These are phyloP conservation scores for Eremobia ochroleuca DNA, from an alignment of 2,888 invertebrate genomes.

Conservation along the genomic window DNA sequence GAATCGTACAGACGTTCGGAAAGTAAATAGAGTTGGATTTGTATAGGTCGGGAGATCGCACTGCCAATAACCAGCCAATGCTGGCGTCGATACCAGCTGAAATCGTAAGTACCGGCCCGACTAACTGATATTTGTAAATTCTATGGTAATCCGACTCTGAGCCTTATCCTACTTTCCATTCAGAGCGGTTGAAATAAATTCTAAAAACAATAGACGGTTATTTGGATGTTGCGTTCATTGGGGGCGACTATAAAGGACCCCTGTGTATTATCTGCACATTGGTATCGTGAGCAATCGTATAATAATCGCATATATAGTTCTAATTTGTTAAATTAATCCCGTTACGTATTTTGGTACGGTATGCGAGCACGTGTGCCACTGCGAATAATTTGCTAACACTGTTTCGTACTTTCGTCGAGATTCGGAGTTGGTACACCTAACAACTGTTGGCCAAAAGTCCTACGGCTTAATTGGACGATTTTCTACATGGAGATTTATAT, in stretches of 20 bases:
- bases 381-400: slow-evolving; percentile 72
- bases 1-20: slow-evolving; percentile 69
- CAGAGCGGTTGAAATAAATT: slow-evolving; percentile 61
- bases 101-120: slow-evolving; percentile 55
- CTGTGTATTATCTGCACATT: slow-evolving; percentile 48
- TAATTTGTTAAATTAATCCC: slow-evolving; percentile 58
- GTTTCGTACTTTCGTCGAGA: slow-evolving; percentile 72
- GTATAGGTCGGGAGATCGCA: slow-evolving; percentile 72
- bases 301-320: slow-evolving; percentile 55
- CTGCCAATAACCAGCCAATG: slow-evolving; percentile 68
- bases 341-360: slow-evolving; percentile 49
- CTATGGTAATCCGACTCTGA: slow-evolving; percentile 58
- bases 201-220: slow-evolving; percentile 63
- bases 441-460: slow-evolving; percentile 70
- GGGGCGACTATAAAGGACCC: slow-evolving; percentile 36
- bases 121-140: slow-evolving; percentile 64
- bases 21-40: slow-evolving; percentile 76
- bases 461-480: slow-evolving; percentile 61
- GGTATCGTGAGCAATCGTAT: slow-evolving; percentile 48
- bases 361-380: slow-evolving; percentile 48
- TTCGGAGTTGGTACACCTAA: slow-evolving; percentile 68
- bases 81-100: slow-evolving; percentile 48
- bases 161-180: slow-evolving; percentile 57
- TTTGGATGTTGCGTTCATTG: slow-evolving; percentile 48
- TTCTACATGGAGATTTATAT: slow-evolving; percentile 56